A percentile compares a stretch with the other conserved stretches of the same genome.
Conservation (phyloP, 2,797 vertebrate species). For the Crenichthys baileyi region DNA sequence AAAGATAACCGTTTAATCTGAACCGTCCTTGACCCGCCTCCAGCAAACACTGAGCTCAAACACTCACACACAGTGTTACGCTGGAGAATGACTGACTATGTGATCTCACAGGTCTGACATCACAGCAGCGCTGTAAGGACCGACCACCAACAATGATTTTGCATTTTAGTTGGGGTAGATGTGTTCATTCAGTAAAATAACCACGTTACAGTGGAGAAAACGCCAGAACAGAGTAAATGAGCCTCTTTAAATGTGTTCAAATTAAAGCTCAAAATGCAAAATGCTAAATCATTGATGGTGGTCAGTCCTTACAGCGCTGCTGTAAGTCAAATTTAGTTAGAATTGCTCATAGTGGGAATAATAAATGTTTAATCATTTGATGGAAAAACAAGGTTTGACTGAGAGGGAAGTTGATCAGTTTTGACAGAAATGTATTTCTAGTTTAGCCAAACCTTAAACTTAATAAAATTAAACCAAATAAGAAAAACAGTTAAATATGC, state of each 20-base stretch:
- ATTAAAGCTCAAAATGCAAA: too few relatives aligned
- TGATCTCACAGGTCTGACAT: slow-evolving; percentile 13
- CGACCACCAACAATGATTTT: neutral
- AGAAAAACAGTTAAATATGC: neutral
- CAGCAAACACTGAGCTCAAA: slow-evolving; percentile 42
- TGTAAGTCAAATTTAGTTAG: neutral
- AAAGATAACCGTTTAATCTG: slow-evolving; percentile 64
- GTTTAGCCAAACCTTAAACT: too few relatives aligned
- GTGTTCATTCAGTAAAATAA: neutral
- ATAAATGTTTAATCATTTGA: neutral
- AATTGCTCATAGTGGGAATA: neutral
- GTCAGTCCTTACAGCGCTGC: too few relatives aligned
- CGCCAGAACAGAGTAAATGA: too few relatives aligned
- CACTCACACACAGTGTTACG: neutral
- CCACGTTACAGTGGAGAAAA: neutral
- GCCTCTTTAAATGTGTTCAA: too few relatives aligned
- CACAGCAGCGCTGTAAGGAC: neutral
- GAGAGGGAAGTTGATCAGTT: neutral
- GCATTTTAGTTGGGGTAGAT: neutral
- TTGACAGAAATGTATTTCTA: neutral
- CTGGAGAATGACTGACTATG: neutral
- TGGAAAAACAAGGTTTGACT: neutral
- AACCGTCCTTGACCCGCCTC: slow-evolving; percentile 64
- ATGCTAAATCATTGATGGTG: too few relatives aligned
- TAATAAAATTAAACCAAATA: too few relatives aligned